phyloP scores from a whole-genome alignment of 2,113 vertebrate genomes.

The Phoxinus phoxinus region DNA sequence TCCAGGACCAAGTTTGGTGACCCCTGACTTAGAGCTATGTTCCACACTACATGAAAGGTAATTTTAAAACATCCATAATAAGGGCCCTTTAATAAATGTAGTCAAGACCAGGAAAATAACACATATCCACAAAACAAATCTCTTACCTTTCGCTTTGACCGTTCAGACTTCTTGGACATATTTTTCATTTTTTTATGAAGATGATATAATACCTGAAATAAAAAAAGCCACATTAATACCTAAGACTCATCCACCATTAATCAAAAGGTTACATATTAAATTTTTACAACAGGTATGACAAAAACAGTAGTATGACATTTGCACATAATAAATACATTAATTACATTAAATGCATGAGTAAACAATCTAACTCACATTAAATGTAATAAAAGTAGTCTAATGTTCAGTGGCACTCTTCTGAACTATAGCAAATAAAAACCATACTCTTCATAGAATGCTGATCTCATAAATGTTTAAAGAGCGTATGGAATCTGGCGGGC shows the following conservation, averaged over 20 bases:
- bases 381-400: no score
- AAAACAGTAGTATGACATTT: no score
- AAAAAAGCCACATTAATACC: constrained; percentile 1
- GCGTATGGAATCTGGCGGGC: background rate
- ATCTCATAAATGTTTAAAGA: background rate
- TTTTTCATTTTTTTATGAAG: constrained; percentile 88
- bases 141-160: constrained; percentile 84
- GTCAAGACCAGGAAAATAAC: background rate
- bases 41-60: no score
- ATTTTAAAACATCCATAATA: no score
- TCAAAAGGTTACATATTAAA: background rate
- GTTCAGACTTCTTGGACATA: constrained; percentile 84
- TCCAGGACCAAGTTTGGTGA: no score
- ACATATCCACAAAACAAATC: background rate
- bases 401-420: background rate
- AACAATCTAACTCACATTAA: background rate
- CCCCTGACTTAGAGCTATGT: no score
- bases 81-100: no score
- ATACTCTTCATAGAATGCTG: background rate
- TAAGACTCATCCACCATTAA: background rate
- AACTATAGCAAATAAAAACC: background rate
- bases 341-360: background rate
- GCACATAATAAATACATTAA: background rate
- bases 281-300: background rate
- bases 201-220: constrained; percentile 80